These are phyloP conservation scores for Resseliella maxima DNA, from an alignment of 2,888 invertebrate genomes.

Conservation along the genomic window DNA sequence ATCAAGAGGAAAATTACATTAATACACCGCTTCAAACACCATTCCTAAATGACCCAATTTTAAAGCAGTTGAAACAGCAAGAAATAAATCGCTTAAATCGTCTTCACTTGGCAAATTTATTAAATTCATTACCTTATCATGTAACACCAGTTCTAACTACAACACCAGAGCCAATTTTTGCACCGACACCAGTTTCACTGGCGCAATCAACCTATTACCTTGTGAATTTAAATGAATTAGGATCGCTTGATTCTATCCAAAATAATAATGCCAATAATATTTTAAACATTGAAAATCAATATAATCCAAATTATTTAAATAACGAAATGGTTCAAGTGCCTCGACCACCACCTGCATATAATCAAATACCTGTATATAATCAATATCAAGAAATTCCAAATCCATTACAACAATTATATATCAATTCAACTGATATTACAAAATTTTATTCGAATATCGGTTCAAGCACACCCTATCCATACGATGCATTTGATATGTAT, in stretches of 20 bases:
- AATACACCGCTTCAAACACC: not conserved
- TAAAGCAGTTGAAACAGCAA: not conserved
- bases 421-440: conserved; percentile 1
- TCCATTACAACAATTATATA: not conserved
- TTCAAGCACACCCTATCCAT: conserved; percentile 26
- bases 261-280: not conserved
- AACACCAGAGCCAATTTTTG: not conserved
- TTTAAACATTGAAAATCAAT: not conserved
- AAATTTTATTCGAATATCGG: conserved; percentile 34
- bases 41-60: not conserved
- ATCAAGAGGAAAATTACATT: not conserved
- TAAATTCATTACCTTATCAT: not conserved
- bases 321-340: conserved; percentile 14
- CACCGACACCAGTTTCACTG: not conserved
- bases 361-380: conserved; percentile 24
- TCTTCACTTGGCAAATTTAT: not conserved
- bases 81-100: conserved; percentile 18
- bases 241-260: not conserved
- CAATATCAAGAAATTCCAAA: conserved; percentile 14
- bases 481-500: not conserved
- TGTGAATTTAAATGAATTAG: not conserved
- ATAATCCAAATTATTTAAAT: not conserved
- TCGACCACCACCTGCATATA: not conserved
- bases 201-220: not conserved
- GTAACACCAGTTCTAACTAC: not conserved